phyloP scores from a whole-genome alignment of 2,113 vertebrate species.

The Rhinolophus ferrumequinum region DNA sequence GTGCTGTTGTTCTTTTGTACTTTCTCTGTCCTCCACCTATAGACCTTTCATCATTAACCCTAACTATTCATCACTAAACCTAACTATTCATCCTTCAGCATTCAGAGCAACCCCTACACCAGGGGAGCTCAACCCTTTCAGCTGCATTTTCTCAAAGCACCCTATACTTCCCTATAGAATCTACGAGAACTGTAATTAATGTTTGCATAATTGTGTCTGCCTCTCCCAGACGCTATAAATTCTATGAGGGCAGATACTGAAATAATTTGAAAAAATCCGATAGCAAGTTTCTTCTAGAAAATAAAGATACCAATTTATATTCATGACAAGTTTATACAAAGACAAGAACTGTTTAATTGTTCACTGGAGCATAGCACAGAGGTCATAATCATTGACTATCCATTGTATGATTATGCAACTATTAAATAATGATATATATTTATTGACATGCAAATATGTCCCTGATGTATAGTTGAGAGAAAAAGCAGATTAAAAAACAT shows the following conservation, averaged over 20 bases:
- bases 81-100: not conserved
- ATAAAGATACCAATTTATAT: constrained; percentile 12
- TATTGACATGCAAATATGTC: constrained; percentile 21
- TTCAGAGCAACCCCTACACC: not conserved
- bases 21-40: not conserved
- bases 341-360: not conserved
- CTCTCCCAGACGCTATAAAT: not conserved
- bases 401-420: constrained; percentile 18
- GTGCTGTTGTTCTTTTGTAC: too few species aligned
- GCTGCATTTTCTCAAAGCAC: not conserved
- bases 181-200: not conserved
- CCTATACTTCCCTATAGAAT: not conserved
- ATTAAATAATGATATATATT: constrained; percentile 46
- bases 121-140: not conserved
- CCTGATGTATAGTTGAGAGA: not conserved
- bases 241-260: not conserved
- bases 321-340: constrained; percentile 28
- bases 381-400: not conserved
- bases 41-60: not conserved
- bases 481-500: not conserved
- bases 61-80: not conserved
- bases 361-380: constrained; percentile 12
- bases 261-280: constrained; percentile 42
- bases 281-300: constrained; percentile 15
- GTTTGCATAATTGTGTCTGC: not conserved